These are phyloP conservation scores for Heterohyrax brucei DNA, from an alignment of 2,797 vertebrate species.

Conservation along the genomic window DNA sequence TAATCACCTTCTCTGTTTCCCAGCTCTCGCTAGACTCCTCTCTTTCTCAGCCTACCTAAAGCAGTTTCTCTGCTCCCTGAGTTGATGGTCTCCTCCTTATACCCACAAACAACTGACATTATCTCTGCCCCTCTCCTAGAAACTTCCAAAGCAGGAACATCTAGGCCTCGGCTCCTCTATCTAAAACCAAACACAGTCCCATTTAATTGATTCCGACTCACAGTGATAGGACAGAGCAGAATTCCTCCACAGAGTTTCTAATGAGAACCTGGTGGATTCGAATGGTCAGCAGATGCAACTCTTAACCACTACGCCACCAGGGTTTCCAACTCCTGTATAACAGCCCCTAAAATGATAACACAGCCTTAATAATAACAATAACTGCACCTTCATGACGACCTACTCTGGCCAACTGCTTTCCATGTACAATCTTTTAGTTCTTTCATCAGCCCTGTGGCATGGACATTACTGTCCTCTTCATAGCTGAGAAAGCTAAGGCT, in stretches of 20 bases:
- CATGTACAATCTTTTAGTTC: background rate
- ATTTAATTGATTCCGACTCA: too few relatives aligned
- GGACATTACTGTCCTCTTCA: background rate
- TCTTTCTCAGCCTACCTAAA: background rate
- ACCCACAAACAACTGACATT: background rate
- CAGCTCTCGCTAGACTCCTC: background rate
- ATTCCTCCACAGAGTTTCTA: too few relatives aligned
- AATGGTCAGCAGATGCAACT: too few relatives aligned
- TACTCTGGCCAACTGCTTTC: background rate
- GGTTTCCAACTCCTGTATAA: background rate
- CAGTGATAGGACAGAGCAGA: too few relatives aligned
- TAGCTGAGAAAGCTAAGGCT: background rate
- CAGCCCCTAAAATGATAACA: background rate
- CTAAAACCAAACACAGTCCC: too few relatives aligned
- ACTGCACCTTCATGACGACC: background rate
- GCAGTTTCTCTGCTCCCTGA: background rate
- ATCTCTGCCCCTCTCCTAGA: background rate
- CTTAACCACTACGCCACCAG: too few relatives aligned
- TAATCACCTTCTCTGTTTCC: background rate
- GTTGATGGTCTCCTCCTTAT: background rate
- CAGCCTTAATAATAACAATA: background rate
- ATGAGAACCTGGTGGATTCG: too few relatives aligned
- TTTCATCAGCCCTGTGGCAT: background rate
- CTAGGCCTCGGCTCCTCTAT: background rate
- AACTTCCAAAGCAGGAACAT: background rate